Percentiles rank a stretch among this genome's conserved stretches.
Evolutionary conservation across 2,113 vertebrate genomes (phyloP).

Genomic region (Vulpes lagopus): DNA sequence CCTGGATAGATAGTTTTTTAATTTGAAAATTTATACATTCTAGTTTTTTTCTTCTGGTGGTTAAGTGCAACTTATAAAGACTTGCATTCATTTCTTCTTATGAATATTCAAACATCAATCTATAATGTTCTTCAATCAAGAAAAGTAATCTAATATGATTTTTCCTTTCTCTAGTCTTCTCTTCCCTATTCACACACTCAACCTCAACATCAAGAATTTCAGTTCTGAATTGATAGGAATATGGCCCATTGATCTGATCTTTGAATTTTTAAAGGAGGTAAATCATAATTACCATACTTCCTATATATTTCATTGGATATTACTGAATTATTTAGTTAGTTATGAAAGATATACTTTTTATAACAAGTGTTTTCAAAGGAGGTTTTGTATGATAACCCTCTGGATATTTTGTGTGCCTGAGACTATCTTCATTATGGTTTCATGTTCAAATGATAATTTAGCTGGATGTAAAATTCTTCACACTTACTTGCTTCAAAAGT

Average conservation of each 20-base stretch:
- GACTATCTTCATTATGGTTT: background rate
- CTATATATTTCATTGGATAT: background rate
- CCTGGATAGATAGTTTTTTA: background rate
- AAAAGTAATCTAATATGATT: background rate
- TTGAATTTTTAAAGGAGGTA: background rate
- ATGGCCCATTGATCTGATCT: background rate
- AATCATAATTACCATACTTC: background rate
- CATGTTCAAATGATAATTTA: constrained; percentile 31
- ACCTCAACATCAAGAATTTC: background rate
- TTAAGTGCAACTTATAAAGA: constrained; percentile 3
- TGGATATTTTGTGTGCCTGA: background rate
- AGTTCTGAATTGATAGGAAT: constrained; percentile 4
- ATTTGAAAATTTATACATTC: background rate
- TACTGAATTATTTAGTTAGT: background rate
- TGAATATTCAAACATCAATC: background rate
- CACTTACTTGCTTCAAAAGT: constrained; percentile 8
- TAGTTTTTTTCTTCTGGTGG: background rate
- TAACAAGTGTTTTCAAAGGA: background rate
- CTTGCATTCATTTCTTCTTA: background rate
- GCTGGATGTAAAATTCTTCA: constrained; percentile 38
- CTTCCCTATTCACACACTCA: background rate
- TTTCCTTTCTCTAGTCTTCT: background rate
- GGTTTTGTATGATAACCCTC: background rate
- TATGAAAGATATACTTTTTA: background rate
- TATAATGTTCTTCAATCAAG: background rate